Percentiles rank a stretch among this genome's conserved stretches.
These are phyloP conservation scores for Chaetops frenatus DNA, from an alignment of 2,113 vertebrate genomes.

Conservation along the genomic window DNA sequence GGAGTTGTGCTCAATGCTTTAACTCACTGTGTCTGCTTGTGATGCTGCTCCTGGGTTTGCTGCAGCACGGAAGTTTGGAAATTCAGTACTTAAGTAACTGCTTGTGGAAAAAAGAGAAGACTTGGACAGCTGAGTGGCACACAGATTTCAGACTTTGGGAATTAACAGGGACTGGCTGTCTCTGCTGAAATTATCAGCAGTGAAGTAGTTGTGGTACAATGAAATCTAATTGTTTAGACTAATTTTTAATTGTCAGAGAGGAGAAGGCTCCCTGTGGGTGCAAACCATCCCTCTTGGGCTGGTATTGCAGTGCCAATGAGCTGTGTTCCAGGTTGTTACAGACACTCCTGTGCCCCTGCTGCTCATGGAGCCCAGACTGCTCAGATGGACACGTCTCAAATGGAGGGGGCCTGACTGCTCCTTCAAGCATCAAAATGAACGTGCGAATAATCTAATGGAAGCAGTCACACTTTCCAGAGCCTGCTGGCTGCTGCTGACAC, in stretches of 20 bases:
- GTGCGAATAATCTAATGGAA: neutral
- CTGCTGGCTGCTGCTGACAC: neutral
- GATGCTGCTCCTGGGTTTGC: neutral
- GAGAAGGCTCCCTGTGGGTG: neutral
- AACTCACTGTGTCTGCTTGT: neutral
- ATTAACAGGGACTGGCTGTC: neutral
- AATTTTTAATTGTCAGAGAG: neutral
- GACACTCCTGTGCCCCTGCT: neutral
- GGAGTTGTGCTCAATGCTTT: neutral
- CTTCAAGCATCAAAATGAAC: neutral
- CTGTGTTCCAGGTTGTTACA: neutral
- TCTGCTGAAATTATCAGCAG: neutral
- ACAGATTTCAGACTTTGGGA: neutral
- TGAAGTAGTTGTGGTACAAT: neutral
- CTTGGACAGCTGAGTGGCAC: neutral
- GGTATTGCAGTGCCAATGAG: fast-evolving
- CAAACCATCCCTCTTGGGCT: neutral
- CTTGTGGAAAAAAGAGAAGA: neutral
- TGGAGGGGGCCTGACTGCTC: neutral
- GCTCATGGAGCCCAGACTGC: neutral
- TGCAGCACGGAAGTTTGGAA: neutral
- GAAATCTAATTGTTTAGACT: neutral
- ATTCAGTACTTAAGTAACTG: neutral
- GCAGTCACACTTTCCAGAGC: neutral
- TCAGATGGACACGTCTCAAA: neutral